phyloP scores from a whole-genome alignment of 2,113 vertebrate genomes.

The Corvus moneduloides region DNA sequence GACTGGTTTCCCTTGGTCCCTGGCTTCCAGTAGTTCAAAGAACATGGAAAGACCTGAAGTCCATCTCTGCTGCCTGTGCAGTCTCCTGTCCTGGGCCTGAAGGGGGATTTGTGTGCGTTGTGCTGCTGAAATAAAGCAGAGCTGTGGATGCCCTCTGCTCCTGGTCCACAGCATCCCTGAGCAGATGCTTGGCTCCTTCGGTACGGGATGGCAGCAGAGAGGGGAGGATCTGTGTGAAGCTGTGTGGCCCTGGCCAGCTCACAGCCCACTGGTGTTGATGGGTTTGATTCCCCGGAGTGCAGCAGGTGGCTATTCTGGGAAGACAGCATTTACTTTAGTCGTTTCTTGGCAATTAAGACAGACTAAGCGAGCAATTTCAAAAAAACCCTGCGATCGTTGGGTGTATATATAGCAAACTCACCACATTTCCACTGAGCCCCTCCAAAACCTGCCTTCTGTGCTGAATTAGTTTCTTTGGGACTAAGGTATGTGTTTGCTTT shows the following conservation, averaged over 20 bases:
- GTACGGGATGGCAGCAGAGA: not conserved
- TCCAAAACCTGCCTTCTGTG: slow-evolving; percentile 21
- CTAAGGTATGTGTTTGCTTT: not conserved
- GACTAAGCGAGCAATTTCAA: not conserved
- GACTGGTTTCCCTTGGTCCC: not conserved
- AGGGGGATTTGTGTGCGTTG: not conserved
- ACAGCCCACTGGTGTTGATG: not conserved
- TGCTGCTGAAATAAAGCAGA: not conserved
- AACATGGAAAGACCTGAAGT: not conserved
- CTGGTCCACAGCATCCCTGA: not conserved
- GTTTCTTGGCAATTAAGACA: slow-evolving; percentile 6
- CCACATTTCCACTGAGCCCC: not conserved
- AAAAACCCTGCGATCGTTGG: not conserved
- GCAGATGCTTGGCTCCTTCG: fast-evolving
- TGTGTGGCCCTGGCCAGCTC: not conserved
- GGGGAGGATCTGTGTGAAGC: not conserved
- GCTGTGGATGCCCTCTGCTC: not conserved
- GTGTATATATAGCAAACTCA: slow-evolving; percentile 32
- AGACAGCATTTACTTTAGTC: not conserved
- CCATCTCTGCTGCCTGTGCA: not conserved
- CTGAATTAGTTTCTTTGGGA: slow-evolving; percentile 1
- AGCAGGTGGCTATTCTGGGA: slow-evolving; percentile 34
- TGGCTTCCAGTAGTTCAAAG: not conserved
- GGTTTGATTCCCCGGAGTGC: not conserved
- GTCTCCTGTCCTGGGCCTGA: not conserved